Evolutionary conservation across 2,888 invertebrate species (phyloP).

Genomic region (Lagria hirta): DNA sequence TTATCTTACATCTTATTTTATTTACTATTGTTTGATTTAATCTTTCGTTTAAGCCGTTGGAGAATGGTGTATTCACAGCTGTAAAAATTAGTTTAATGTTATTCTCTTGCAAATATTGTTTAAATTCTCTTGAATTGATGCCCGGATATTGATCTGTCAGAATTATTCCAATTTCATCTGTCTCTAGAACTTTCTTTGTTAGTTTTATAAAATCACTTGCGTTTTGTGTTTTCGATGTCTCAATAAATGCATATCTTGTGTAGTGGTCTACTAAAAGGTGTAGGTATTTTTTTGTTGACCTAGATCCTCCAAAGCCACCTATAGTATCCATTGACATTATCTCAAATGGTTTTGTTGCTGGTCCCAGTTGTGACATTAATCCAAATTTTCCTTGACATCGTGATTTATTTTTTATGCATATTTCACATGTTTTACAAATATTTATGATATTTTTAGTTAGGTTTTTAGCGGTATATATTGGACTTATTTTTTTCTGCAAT

Average conservation of each 20-base stretch:
- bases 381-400: slow-evolving; percentile 32
- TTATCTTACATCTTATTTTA: slow-evolving; percentile 35
- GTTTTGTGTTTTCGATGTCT: slow-evolving; percentile 38
- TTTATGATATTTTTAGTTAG: slow-evolving; percentile 18
- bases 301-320: slow-evolving; percentile 41
- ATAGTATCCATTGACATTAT: slow-evolving; percentile 42
- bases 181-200: slow-evolving; percentile 30
- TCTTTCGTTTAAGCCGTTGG: slow-evolving; percentile 35
- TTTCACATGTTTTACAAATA: slow-evolving; percentile 23
- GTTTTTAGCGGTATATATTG: slow-evolving; percentile 15
- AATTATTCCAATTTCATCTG: too few species aligned
- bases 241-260: slow-evolving; percentile 39
- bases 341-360: slow-evolving; percentile 36
- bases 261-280: slow-evolving; percentile 43
- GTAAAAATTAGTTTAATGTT: slow-evolving; percentile 28
- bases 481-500: slow-evolving; percentile 9
- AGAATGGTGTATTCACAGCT: slow-evolving; percentile 29
- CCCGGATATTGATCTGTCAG: slow-evolving; percentile 42
- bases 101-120: slow-evolving; percentile 33
- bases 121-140: slow-evolving; percentile 41
- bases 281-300: slow-evolving; percentile 45
- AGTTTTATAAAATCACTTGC: slow-evolving; percentile 41
- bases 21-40: slow-evolving; percentile 36
- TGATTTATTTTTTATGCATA: slow-evolving; percentile 40
- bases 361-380: slow-evolving; percentile 32